Percentiles rank a stretch among this genome's conserved stretches.
Evolutionary conservation across 2,888 invertebrate species (phyloP).

Genomic region (Antheraea assamensis): DNA sequence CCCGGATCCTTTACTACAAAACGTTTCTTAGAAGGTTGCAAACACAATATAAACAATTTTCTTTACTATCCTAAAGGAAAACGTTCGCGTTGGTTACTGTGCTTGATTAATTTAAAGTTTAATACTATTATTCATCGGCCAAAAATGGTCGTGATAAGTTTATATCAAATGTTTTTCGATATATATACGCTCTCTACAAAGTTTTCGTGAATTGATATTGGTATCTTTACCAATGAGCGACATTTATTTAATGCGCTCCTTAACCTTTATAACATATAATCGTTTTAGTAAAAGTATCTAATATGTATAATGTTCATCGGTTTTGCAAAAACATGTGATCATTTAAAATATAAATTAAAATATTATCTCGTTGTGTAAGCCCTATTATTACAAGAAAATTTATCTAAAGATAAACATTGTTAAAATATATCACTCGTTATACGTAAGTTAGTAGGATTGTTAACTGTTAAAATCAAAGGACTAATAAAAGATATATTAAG

Average conservation of each 20-base stretch:
- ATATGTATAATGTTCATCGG: neutral
- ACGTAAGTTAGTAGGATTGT: neutral
- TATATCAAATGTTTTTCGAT: neutral
- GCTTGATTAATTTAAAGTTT: neutral
- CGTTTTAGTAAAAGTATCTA: neutral
- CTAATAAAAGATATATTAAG: neutral
- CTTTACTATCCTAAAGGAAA: conserved; percentile 24
- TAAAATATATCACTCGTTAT: too few species aligned
- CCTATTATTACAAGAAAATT: too few species aligned
- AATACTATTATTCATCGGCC: neutral
- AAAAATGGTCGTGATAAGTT: neutral
- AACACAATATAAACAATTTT: conserved; percentile 35
- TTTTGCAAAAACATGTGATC: too few species aligned
- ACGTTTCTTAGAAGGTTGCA: conserved; percentile 27
- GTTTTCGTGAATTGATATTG: neutral
- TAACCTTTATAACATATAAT: neutral
- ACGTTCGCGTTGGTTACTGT: neutral
- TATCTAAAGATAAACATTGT: too few species aligned
- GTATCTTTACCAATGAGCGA: neutral
- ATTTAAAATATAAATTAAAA: too few species aligned
- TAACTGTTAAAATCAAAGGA: neutral
- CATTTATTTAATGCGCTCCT: neutral
- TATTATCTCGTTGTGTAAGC: too few species aligned
- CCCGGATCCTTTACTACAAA: conserved; percentile 24
- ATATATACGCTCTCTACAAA: neutral